Evolutionary conservation across 2,797 vertebrate genomes (phyloP), one percentile per base, ranked within the genome.

Genomic region (Rhinatrema bivittatum): DNA sequence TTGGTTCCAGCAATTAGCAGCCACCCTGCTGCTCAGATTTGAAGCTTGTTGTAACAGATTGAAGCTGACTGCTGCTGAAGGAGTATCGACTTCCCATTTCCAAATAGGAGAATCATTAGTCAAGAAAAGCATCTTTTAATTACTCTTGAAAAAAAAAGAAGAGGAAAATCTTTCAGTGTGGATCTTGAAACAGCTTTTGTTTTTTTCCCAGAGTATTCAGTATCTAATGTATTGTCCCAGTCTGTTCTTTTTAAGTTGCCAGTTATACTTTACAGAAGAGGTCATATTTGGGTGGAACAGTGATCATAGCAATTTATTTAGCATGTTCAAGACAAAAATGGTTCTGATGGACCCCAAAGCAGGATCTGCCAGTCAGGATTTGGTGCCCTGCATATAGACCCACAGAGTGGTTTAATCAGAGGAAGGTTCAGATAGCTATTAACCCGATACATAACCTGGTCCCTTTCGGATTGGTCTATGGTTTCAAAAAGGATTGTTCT

Each of bases 111-210:
- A 41, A 76, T 87, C 91, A 89, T 93, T 91, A 91, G 85, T 94
- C 90, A 89, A 82, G 87, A 78, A 85, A 90, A 91, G 87, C 87
- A 85, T 87, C 87, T 93, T 93, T 90, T 93, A 94, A 93, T 94
- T 93, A 91, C 88, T 88, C 52, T 7, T 64, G 2, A 7, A 21
- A 47, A 54, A 54, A 54, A 39, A 47, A 57, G 49, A n/a, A n/a
- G n/a, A n/a, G n/a, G n/a, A n/a, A n/a, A 49, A 79, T 74, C 78
- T 78, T 79, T 79, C 51, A 31, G 65, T 82, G 81, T 82, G 69
- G 82, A 85, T 88, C 71, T 41, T 73, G 56, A 60, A 65, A 50
- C 70, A 67, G 57, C 67, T 42, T 36, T 62, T 39, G 22, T 20
- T 54, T 70, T 44, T 44, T 44, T 44, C 15, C 36, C 27, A 37